Evolutionary conservation across 1,140 invertebrate species (phyloP).

Genomic region (Venustaconcha ellipsiformis): DNA sequence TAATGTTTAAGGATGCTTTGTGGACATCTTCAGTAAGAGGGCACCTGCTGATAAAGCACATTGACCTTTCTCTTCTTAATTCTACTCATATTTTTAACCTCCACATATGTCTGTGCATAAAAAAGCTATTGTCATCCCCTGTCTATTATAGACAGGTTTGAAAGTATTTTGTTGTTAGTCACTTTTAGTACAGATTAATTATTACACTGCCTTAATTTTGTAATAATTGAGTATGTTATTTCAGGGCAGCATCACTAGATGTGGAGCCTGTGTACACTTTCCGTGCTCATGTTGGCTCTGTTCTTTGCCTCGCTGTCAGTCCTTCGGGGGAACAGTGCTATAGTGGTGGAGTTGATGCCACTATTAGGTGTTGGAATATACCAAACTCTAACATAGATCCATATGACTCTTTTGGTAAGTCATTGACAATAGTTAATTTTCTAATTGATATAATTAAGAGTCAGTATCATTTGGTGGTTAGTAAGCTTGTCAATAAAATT

Average conservation of each 20-base stretch:
- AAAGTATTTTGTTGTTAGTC: too few relatives aligned
- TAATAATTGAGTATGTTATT: constrained; percentile 3
- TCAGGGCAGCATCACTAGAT: constrained; percentile 89
- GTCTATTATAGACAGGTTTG: too few relatives aligned
- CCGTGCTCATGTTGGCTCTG: constrained; percentile 91
- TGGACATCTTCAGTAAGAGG: too few relatives aligned
- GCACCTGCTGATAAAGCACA: too few relatives aligned
- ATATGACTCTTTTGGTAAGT: constrained; percentile 91
- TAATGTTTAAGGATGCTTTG: too few relatives aligned
- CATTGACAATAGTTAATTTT: not conserved
- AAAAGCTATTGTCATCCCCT: too few relatives aligned
- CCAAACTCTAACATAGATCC: constrained; percentile 95
- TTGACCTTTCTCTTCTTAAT: too few relatives aligned
- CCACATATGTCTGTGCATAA: too few relatives aligned
- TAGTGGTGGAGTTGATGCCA: constrained; percentile 93
- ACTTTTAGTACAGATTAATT: not conserved
- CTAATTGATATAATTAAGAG: not conserved
- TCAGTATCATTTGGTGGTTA: too few relatives aligned
- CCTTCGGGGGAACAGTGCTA: constrained; percentile 93
- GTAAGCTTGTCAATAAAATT: too few relatives aligned
- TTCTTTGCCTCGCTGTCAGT: constrained; percentile 93
- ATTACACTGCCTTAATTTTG: not conserved
- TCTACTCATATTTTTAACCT: too few relatives aligned
- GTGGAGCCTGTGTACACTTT: constrained; percentile 99
- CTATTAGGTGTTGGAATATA: constrained; percentile 96